Percentiles rank a stretch among this genome's conserved stretches.
phyloP scores from a whole-genome alignment of 1,140 invertebrate species.

The Pachypeltis micranthus region DNA sequence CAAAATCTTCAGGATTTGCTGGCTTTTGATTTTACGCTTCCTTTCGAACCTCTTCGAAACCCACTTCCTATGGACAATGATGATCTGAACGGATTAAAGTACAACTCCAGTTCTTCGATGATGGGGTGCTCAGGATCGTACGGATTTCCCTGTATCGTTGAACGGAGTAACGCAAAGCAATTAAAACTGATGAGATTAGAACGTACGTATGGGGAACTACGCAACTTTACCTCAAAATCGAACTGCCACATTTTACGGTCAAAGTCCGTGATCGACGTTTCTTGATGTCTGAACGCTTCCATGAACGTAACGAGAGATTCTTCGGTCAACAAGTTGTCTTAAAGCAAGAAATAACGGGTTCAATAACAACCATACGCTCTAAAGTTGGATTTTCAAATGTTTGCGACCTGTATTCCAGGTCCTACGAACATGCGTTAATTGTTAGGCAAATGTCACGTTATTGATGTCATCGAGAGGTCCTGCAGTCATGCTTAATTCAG shows the following conservation, averaged over 20 bases:
- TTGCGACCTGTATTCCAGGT: too few relatives aligned
- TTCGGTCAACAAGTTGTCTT: neutral
- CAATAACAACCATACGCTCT: neutral
- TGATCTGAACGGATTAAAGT: neutral
- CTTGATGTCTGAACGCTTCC: neutral
- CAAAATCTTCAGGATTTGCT: too few relatives aligned
- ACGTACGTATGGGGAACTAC: neutral
- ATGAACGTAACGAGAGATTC: neutral
- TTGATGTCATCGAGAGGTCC: neutral
- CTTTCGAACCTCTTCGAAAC: neutral
- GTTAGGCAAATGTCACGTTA: too few relatives aligned
- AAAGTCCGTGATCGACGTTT: neutral
- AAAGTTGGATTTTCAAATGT: neutral
- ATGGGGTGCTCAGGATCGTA: neutral
- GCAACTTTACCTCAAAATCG: neutral
- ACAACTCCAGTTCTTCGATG: neutral
- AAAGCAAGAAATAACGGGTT: neutral
- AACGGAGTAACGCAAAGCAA: neutral
- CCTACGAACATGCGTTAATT: too few relatives aligned
- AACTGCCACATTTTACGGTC: neutral
- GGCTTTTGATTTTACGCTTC: neutral
- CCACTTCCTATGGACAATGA: neutral
- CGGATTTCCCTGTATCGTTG: neutral
- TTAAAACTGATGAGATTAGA: neutral
- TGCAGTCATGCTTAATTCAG: neutral